Base-by-base conservation (phyloP, 2,888 invertebrate species). In the Cyrtodaria siliqua region DNA sequence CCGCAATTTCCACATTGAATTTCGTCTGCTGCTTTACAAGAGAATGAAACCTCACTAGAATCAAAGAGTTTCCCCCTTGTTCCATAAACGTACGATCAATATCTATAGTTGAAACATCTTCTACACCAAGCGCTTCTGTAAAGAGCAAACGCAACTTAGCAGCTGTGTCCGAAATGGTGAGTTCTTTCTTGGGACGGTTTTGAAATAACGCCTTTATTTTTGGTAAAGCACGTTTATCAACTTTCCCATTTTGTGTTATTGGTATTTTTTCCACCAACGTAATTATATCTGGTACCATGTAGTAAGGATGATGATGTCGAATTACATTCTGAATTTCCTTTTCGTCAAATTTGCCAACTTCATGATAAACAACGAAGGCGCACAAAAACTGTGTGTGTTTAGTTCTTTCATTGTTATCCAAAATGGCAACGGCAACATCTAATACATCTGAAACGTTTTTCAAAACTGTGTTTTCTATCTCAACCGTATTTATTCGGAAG, bases 251-350 rank as follows among this genome's bases (percentile, higher is more conserved):
- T 24, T 29, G 16, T 47, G 64, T 44, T n/a, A 64, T 27, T 18
- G 64, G 56, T 55, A 64, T 64, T 23, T 56, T 23, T 12, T 55
- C 27, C 9, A 64, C 33, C 3, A 42, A 18, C 18, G 42, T 27
- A 6, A 64, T 26, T 12, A 55, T 14, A 44, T 64, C 64, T 24
- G 64, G 64, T n/a, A 64, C 38, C 64, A 64, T 64, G 26, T 64
- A 64, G 29, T 56, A 47, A 12, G 64, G 64, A 20, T 56, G 26
- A 6, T 23, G 26, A 3, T 44, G 47, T 18, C 26, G 29, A n/a
- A 64, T 27, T 55, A 44, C 20, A 53, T n/a, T n/a, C n/a, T n/a
- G n/a, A n/a, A n/a, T n/a, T n/a, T n/a, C n/a, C n/a, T n/a, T n/a
- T n/a, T n/a, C n/a, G n/a, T n/a, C n/a, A n/a, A n/a, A n/a, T n/a